Base-by-base conservation (phyloP, 2,888 invertebrate species). In the Drosophila mettleri region DNA sequence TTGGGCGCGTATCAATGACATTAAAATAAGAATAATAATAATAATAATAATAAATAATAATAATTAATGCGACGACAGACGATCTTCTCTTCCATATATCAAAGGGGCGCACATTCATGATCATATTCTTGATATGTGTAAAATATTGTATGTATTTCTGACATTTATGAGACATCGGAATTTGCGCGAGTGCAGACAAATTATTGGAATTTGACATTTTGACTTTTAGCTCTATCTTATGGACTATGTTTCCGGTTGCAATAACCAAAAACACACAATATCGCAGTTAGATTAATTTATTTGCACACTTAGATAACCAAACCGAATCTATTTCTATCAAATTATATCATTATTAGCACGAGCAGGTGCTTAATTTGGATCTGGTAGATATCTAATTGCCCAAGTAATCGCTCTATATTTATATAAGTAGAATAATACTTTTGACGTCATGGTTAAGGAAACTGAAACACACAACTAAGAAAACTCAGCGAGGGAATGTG, bases 151-250 rank as follows among this genome's bases (percentile, higher is more conserved):
- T 68, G 61, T 72, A 10, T 38, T 18, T 38, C 27, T 29, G 66
- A 62, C 43, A 60, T 18, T 52, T 52, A 39, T 52, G 52, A 55
- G 54, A 54, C 29, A 43, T 27, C 27, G 57, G 31, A 59, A 63
- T 74, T 54, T 33, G 18, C 20, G 33, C 9, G 38, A 68, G 53
- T 65, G 55, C 63, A 55, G 49, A 75, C 55, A 66, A 64, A 43
- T 67, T 66, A 61, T 62, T 71, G 73, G 70, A 78, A 83, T 83
- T 84, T 84, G 81, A 86, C 86, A 75, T 73, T 71, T 79, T 79
- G 77, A 73, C 81, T 29, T 64, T 74, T 71, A 12, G 10, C 22
- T 77, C 29, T 68, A 61, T 51, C 64, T 76, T 70, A 59, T 61
- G 41, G 60, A 2, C 24, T 29, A 9, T 14, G 18, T 49, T 71